phyloP scores from a whole-genome alignment of 37 sponge, comb jelly and placozoan species.

The Crambe crambe region DNA sequence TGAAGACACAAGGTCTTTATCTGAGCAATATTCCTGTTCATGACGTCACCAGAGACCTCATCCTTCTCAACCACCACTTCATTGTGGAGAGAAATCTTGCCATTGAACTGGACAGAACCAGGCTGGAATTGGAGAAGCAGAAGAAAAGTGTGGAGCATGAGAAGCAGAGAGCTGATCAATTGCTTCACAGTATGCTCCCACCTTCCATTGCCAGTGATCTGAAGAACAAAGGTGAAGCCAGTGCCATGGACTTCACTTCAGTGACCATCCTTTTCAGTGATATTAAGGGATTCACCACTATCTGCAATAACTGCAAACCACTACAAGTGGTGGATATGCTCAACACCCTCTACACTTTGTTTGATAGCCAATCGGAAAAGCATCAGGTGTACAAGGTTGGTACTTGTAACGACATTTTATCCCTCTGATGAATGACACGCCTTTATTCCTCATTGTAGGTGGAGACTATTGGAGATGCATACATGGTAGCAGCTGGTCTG shows the following conservation, averaged over 20 bases:
- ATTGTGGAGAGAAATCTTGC: conserved; percentile 50
- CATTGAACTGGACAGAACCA: conserved; percentile 56
- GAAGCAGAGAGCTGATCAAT: conserved; percentile 53
- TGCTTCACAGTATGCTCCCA: conserved; percentile 85
- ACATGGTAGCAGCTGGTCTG: conserved; percentile 85
- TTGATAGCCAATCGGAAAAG: conserved; percentile 61
- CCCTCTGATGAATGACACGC: not conserved
- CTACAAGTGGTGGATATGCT: conserved; percentile 78
- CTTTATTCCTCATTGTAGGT: conserved; percentile 44
- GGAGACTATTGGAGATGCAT: conserved; percentile 91
- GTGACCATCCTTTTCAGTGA: conserved; percentile 91
- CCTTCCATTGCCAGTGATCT: conserved; percentile 52
- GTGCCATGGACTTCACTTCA: conserved; percentile 24
- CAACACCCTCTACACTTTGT: conserved; percentile 70
- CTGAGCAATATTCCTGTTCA: conserved; percentile 79
- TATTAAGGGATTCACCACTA: conserved; percentile 83
- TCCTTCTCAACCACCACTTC: conserved; percentile 54
- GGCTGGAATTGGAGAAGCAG: conserved; percentile 46
- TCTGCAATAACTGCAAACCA: conserved; percentile 65
- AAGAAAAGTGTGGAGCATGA: conserved; percentile 58
- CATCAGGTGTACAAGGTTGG: conserved; percentile 81
- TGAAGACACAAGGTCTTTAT: conserved; percentile 59
- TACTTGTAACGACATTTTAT: not conserved
- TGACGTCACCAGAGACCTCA: conserved; percentile 70
- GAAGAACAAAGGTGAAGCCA: conserved; percentile 11